These are phyloP conservation scores for Sebastes vulpes DNA, from an alignment of 2,797 vertebrate genomes.

Conservation along the genomic window DNA sequence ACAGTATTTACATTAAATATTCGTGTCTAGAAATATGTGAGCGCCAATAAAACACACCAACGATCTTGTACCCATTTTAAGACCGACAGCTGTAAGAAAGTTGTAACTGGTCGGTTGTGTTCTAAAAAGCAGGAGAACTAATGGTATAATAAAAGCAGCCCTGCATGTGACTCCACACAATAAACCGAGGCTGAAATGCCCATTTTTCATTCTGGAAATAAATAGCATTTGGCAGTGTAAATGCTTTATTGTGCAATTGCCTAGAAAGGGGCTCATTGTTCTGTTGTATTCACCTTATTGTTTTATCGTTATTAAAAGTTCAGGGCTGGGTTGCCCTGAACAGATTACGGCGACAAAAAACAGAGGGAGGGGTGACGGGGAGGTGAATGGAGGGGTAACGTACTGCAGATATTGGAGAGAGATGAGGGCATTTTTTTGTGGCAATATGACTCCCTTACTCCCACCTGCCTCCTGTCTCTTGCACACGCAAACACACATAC, in stretches of 20 bases:
- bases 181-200: not conserved
- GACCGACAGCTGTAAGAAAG: not conserved
- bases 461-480: not conserved
- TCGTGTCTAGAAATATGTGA: not conserved
- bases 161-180: not conserved
- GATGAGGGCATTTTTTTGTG: slow-evolving; percentile 8
- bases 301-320: slow-evolving; percentile 39
- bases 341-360: slow-evolving; percentile 10
- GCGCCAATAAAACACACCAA: not conserved
- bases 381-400: not conserved
- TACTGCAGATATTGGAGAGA: slow-evolving; percentile 9
- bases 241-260: not conserved
- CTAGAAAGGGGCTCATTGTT: slow-evolving; percentile 1
- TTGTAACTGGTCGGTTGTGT: not conserved
- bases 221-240: slow-evolving; percentile 21
- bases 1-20: too few species aligned
- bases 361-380: not conserved
- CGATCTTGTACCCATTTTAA: not conserved
- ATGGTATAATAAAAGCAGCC: not conserved
- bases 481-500: not conserved
- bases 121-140: not conserved
- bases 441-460: not conserved
- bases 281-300: slow-evolving; percentile 8
- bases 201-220: slow-evolving; percentile 4
- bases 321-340: slow-evolving; percentile 1